Conservation (phyloP, 2,113 vertebrate genomes). For the Cinclus mexicanus region DNA sequence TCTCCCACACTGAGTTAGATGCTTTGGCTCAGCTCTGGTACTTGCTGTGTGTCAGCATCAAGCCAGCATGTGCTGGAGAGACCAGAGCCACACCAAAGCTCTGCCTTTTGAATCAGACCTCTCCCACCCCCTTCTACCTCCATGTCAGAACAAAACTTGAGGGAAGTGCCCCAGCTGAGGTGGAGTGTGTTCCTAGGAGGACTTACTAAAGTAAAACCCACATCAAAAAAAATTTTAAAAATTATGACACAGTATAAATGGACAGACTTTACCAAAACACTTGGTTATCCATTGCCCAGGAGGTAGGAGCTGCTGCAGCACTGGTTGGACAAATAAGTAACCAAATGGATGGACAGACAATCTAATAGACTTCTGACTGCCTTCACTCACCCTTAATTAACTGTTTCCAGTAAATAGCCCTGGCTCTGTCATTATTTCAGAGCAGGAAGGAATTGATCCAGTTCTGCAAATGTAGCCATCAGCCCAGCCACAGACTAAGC, state of each 20-base stretch:
- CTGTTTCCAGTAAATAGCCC: neutral
- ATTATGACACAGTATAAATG: neutral
- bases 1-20: conserved; percentile 18
- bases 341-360: neutral
- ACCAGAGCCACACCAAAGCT: neutral
- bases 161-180: neutral
- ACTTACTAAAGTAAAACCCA: neutral
- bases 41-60: neutral
- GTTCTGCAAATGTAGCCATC: neutral
- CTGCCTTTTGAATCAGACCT: conserved; percentile 22
- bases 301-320: neutral
- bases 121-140: neutral
- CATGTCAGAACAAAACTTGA: neutral
- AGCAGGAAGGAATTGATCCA: neutral
- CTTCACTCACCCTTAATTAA: neutral
- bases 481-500: neutral
- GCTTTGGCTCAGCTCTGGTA: conserved; percentile 29
- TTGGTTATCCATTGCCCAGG: neutral
- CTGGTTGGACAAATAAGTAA: neutral
- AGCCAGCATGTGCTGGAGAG: conserved; percentile 36
- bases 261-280: neutral
- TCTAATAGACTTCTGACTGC: neutral
- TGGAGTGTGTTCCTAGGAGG: neutral
- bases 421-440: neutral
- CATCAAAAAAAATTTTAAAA: neutral